Evolutionary conservation across 2,888 invertebrate genomes (phyloP).

Genomic region (Melanchra persicariae): DNA sequence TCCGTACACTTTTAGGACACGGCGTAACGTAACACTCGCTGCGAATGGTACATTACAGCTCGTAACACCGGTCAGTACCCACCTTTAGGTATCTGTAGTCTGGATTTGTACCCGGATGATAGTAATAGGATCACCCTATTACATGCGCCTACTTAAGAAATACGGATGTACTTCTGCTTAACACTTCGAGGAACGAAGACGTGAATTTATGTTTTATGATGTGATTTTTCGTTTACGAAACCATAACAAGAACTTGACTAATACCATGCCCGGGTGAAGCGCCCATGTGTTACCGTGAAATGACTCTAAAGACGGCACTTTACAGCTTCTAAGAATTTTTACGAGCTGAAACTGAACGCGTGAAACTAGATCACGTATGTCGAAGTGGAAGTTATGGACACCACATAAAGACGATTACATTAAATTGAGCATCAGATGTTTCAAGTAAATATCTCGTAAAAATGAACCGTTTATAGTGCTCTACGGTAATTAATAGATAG

Average conservation of each 20-base stretch:
- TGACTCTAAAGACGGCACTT: conserved; percentile 26
- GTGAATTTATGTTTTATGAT: neutral
- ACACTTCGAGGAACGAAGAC: neutral
- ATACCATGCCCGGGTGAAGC: neutral
- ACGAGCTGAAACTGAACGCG: conserved; percentile 48
- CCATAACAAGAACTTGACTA: neutral
- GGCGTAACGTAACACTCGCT: too few species aligned
- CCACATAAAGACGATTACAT: conserved; percentile 24
- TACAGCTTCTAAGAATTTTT: conserved; percentile 41
- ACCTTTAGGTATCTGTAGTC: too few species aligned
- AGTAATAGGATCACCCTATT: neutral
- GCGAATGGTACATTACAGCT: too few species aligned
- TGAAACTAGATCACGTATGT: conserved; percentile 48
- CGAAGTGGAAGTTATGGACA: conserved; percentile 29
- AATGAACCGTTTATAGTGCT: neutral
- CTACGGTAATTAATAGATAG: neutral
- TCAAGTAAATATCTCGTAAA: conserved; percentile 17
- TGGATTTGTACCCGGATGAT: neutral
- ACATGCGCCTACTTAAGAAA: too few species aligned
- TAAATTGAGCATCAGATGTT: conserved; percentile 36
- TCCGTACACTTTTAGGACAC: too few species aligned
- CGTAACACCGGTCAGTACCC: too few species aligned
- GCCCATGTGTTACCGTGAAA: conserved; percentile 12
- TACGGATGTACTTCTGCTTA: neutral
- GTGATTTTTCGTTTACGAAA: conserved; percentile 6